Percentiles rank a stretch among this genome's conserved stretches.
These are phyloP conservation scores for Odontamblyopus lacepedii DNA, from an alignment of 2,797 vertebrate species.

Conservation along the genomic window DNA sequence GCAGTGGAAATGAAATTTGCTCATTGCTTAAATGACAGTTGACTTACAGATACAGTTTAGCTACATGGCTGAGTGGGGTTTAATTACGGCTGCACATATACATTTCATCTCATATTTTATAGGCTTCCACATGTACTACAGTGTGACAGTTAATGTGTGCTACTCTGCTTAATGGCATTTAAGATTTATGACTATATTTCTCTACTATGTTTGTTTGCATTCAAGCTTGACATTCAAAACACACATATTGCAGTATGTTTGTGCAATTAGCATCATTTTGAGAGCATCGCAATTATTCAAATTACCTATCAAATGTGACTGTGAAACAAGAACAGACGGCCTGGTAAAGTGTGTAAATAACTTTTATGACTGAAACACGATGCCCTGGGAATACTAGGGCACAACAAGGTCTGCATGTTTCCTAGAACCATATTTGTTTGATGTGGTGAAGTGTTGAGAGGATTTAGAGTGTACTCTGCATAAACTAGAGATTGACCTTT, in stretches of 20 bases:
- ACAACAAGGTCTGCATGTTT: constrained; percentile 19
- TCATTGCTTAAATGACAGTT: constrained; percentile 2
- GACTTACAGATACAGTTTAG: background rate
- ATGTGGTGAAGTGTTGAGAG: constrained; percentile 40
- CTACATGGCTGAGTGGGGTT: constrained; percentile 9
- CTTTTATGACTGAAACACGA: constrained; percentile 14
- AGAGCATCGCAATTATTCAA: background rate
- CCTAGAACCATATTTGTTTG: constrained; percentile 15
- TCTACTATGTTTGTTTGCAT: constrained; percentile 14
- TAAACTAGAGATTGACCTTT: constrained; percentile 7
- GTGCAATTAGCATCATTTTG: background rate
- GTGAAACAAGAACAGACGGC: background rate
- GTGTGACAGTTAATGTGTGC: constrained; percentile 3
- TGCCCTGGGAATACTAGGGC: constrained; percentile 15
- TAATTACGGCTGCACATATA: constrained; percentile 5
- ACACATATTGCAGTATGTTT: background rate
- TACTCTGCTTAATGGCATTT: background rate
- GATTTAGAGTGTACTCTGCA: constrained; percentile 49
- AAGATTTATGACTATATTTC: constrained; percentile 10
- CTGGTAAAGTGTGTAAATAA: background rate
- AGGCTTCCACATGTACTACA: background rate
- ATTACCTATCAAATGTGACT: background rate
- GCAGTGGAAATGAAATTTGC: background rate
- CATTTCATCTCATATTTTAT: constrained; percentile 6
- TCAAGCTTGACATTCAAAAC: background rate